Percentiles rank a stretch among this genome's conserved stretches.
Conservation (phyloP, 2,797 vertebrate species). For the Cyprinodon diabolis region DNA sequence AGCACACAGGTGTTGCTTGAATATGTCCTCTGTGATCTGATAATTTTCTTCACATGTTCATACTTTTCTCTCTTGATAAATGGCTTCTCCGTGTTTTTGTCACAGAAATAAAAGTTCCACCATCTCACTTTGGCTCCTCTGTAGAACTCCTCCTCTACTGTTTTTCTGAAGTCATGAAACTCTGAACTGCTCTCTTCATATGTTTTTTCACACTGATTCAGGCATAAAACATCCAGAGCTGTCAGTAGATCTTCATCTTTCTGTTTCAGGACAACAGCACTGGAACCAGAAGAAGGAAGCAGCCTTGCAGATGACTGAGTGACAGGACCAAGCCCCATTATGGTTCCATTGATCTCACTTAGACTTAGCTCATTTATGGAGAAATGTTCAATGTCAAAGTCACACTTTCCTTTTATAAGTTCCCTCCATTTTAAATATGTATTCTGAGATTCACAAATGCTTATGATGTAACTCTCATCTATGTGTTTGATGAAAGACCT, state of each 20-base stretch:
- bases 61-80: slow-evolving; percentile 84
- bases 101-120: slow-evolving; percentile 88
- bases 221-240: slow-evolving; percentile 81
- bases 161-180: slow-evolving; percentile 55
- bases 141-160: slow-evolving; percentile 82
- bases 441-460: slow-evolving; percentile 71
- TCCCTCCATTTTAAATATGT: slow-evolving; percentile 76
- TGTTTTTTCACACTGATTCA: slow-evolving; percentile 82
- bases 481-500: slow-evolving; percentile 80
- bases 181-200: slow-evolving; percentile 71
- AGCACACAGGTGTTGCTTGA: slow-evolving; percentile 61
- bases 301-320: slow-evolving; percentile 68
- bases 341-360: slow-evolving; percentile 80
- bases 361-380: slow-evolving; percentile 78
- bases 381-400: slow-evolving; percentile 59
- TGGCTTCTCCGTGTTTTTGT: slow-evolving; percentile 71
- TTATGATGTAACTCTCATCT: slow-evolving; percentile 73
- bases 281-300: slow-evolving; percentile 75
- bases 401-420: slow-evolving; percentile 60
- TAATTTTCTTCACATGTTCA: slow-evolving; percentile 58
- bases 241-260: slow-evolving; percentile 79
- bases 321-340: slow-evolving; percentile 75
- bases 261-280: slow-evolving; percentile 71
- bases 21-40: slow-evolving; percentile 18
- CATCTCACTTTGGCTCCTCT: slow-evolving; percentile 83